A percentile compares a stretch with the other conserved stretches of the same genome.
phyloP scores from a whole-genome alignment of 1,140 invertebrate species.

The Hycleus cichorii region DNA sequence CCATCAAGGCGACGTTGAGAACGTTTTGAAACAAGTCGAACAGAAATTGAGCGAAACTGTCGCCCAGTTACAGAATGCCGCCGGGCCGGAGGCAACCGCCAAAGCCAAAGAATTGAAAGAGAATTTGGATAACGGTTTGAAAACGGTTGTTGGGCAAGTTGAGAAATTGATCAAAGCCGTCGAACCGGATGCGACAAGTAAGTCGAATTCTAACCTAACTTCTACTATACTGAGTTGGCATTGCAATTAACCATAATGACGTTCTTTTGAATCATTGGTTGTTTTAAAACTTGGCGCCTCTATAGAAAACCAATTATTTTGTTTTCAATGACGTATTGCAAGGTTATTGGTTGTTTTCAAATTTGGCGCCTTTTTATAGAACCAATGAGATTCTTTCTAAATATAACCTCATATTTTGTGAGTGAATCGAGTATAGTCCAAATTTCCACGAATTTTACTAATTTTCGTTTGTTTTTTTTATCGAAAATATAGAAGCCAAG shows the following conservation, averaged over 20 bases:
- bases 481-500: slow-evolving; percentile 22
- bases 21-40: slow-evolving; percentile 25
- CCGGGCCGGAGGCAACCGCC: slow-evolving; percentile 25
- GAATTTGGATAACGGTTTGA: slow-evolving; percentile 28
- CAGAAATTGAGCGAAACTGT: slow-evolving; percentile 23
- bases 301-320: neutral
- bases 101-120: slow-evolving; percentile 29
- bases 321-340: neutral
- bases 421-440: no score
- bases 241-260: slow-evolving; percentile 1
- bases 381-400: no score
- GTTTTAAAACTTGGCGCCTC: no score
- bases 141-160: slow-evolving; percentile 27
- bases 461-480: neutral
- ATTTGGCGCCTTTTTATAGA: no score
- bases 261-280: neutral
- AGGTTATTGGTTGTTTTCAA: no score
- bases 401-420: no score
- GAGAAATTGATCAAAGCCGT: slow-evolving; percentile 27
- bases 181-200: slow-evolving; percentile 30
- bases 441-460: neutral
- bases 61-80: slow-evolving; percentile 19
- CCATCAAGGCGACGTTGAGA: slow-evolving; percentile 30
- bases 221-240: neutral
- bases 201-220: slow-evolving; percentile 3